Percentiles rank a stretch among this genome's conserved stretches.
Conservation (phyloP, 1,140 invertebrate species). For the roundworm (Caenorhabditis elegans) region DNA sequence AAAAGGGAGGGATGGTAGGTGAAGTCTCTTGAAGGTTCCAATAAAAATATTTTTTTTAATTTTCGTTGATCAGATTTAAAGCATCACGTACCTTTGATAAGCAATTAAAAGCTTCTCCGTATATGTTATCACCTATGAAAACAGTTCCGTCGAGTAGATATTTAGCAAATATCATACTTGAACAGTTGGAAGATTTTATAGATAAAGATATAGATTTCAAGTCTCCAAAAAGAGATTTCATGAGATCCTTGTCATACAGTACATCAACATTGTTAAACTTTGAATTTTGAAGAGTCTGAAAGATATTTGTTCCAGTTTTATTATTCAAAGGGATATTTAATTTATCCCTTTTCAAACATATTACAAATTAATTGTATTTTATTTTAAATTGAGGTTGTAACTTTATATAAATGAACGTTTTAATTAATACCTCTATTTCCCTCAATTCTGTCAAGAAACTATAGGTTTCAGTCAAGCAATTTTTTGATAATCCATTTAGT, state of each 20-base stretch:
- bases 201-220: not conserved
- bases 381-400: no score
- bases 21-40: no score
- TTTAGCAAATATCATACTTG: not conserved
- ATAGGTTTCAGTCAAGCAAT: not conserved
- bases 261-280: not conserved
- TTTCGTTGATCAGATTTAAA: no score
- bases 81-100: not conserved
- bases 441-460: not conserved
- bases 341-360: no score
- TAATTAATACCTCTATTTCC: not conserved
- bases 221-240: not conserved
- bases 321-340: no score
- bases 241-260: not conserved
- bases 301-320: not conserved
- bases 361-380: no score
- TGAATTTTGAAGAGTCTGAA: not conserved
- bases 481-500: not conserved
- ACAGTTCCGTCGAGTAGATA: not conserved
- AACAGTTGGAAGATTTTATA: not conserved
- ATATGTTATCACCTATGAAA: not conserved
- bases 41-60: no score
- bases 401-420: no score
- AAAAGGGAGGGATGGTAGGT: no score
- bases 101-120: not conserved